Evolutionary conservation across 2,888 invertebrate species (phyloP), one percentile per base, ranked within the genome.

Genomic region (Tachina lurida): DNA sequence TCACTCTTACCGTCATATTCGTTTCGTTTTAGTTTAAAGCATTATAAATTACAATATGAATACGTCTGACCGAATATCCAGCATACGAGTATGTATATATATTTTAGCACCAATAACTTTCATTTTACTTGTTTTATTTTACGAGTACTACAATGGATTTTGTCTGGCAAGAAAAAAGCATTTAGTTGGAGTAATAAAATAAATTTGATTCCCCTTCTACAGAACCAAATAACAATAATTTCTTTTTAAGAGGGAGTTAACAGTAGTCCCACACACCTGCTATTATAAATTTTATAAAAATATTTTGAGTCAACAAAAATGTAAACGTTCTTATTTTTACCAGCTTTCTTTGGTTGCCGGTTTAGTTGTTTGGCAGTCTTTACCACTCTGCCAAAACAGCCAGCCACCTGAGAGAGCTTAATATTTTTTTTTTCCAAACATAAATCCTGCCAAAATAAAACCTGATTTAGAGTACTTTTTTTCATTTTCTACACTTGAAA

Each of bases 351-450:
- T 71, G 63, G 15, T 45, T 54, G 45, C 8, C 39, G 10, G 54
- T 56, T 56, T 58, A 31, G 19, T 39, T 68, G 47, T 7, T 10
- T 43, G 68, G 43, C 77, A 56, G 54, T 49, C 54, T 63, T 63
- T 39, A 41, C 31, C 71, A 79, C 45, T 31, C 54, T 68, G 75
- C 60, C 62, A 63, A 77, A 77, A 68, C 73, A 82, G 81, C 74
- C 73, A 82, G 81, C 74, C 85, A 85, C 81, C 85, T 85, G 85
- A 85, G 81, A 73, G 74, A 82, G 81, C 74, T 81, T 74, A 67
- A n/a, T 54, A 52, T 77, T 67, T 39, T 68, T 60, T 52, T 43
- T 62, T 41, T 78, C 19, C 13, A 58, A 43, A 75, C 65, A 81
- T 83, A 83, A 79, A 83, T 83, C 67, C 71, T 67, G 31, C 43